Evolutionary conservation across 37 sponge, comb jelly and placozoan species (phyloP).

Genomic region (Chondrosia reniformis): DNA sequence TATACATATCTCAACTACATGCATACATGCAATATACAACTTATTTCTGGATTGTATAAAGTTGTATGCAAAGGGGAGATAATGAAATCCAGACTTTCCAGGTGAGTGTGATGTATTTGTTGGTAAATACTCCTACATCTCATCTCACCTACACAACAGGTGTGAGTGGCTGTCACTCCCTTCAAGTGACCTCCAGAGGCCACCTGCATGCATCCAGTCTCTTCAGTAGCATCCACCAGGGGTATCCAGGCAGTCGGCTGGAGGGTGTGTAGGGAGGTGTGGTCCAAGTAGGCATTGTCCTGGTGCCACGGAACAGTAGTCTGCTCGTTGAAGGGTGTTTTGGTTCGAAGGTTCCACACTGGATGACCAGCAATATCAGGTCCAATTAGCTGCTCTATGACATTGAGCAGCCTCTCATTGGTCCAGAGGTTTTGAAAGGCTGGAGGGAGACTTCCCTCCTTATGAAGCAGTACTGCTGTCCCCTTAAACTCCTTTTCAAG

Average conservation of each 20-base stretch:
- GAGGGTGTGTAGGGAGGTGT: conserved; percentile 28
- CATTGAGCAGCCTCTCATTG: conserved; percentile 66
- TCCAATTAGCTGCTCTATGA: conserved; percentile 75
- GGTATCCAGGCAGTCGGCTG: conserved; percentile 89
- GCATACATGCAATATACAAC: no score
- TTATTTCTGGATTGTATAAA: no score
- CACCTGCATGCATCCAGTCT: conserved; percentile 86
- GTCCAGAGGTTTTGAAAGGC: conserved; percentile 61
- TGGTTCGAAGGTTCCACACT: conserved; percentile 80
- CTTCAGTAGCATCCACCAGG: conserved; percentile 71
- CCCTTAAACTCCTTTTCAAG: conserved; percentile 78
- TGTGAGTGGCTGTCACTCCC: conserved; percentile 75
- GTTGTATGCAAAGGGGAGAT: no score
- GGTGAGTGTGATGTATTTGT: no score
- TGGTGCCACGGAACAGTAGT: conserved; percentile 92
- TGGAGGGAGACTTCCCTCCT: conserved; percentile 51
- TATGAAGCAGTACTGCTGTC: conserved; percentile 66
- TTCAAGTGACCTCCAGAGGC: conserved; percentile 63
- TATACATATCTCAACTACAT: no score
- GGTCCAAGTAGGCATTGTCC: conserved; percentile 85
- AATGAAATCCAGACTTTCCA: no score
- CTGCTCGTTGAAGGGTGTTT: conserved; percentile 73
- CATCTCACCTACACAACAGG: conserved; percentile 81
- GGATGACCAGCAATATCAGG: conserved; percentile 84
- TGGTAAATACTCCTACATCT: no score